Percentiles rank a stretch among this genome's conserved stretches.
Conservation (phyloP, 1,140 invertebrate genomes). For the Hypsibius dujardini region DNA sequence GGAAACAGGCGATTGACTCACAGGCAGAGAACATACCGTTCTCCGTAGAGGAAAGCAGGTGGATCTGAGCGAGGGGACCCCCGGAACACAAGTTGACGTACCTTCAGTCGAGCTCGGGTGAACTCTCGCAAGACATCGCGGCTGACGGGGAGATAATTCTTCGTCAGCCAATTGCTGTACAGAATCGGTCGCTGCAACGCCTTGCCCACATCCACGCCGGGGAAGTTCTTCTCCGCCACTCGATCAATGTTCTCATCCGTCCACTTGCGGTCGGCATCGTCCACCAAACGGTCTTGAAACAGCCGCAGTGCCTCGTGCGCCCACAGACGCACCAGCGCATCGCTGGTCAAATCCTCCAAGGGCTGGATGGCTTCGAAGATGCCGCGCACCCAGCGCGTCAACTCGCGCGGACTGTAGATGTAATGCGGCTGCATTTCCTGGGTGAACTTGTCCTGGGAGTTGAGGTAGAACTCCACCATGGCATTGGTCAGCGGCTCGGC, state of each 20-base stretch:
- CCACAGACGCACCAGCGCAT: slow-evolving; percentile 89
- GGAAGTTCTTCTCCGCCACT: slow-evolving; percentile 87
- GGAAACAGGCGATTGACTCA: too few species aligned
- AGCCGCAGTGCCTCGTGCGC: slow-evolving; percentile 91
- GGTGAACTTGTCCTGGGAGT: slow-evolving; percentile 74
- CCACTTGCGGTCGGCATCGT: slow-evolving; percentile 83
- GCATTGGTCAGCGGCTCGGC: slow-evolving; percentile 91
- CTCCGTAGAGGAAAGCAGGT: too few species aligned
- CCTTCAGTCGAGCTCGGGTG: slow-evolving; percentile 83
- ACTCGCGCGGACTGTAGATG: slow-evolving; percentile 96
- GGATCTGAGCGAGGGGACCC: too few species aligned
- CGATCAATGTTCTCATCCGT: slow-evolving; percentile 93
- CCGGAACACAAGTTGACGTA: slow-evolving; percentile 27
- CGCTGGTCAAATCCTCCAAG: slow-evolving; percentile 68
- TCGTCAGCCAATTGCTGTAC: slow-evolving; percentile 96
- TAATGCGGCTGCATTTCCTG: slow-evolving; percentile 99
- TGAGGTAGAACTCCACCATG: slow-evolving; percentile 96
- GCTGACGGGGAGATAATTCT: slow-evolving; percentile 91
- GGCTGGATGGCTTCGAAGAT: slow-evolving; percentile 94
- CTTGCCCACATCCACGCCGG: slow-evolving; percentile 62
- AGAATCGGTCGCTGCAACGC: slow-evolving; percentile 76
- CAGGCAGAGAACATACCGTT: too few species aligned
- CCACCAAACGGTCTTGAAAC: slow-evolving; percentile 81
- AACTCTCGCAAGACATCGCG: slow-evolving; percentile 86
- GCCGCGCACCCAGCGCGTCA: slow-evolving; percentile 96